phyloP scores from a whole-genome alignment of 2,113 vertebrate species.

The Apodemus speciosus region DNA sequence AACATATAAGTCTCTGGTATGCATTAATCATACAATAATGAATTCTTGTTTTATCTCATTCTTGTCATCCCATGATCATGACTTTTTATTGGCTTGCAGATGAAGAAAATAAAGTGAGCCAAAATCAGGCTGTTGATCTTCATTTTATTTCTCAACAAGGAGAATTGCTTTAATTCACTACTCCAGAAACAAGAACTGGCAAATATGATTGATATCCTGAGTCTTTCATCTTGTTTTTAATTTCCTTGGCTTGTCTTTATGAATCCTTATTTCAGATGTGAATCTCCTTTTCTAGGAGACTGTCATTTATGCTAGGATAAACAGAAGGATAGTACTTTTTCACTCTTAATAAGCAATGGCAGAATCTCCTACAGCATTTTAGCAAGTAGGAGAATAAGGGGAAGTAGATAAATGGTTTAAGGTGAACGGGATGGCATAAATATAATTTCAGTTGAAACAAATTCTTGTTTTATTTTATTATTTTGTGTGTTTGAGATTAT shows the following conservation, averaged over 20 bases:
- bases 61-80: conserved; percentile 39
- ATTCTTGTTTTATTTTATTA: background rate
- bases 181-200: conserved; percentile 28
- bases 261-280: conserved; percentile 46
- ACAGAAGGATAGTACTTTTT: conserved; percentile 42
- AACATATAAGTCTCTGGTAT: conserved; percentile 1
- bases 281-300: conserved; percentile 40
- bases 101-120: conserved; percentile 63
- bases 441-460: conserved; percentile 30
- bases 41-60: conserved; percentile 48
- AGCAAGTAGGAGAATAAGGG: conserved; percentile 13
- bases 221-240: conserved; percentile 67
- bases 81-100: conserved; percentile 65
- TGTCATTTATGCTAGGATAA: conserved; percentile 36
- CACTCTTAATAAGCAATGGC: conserved; percentile 24
- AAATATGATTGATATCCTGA: conserved; percentile 46
- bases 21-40: conserved; percentile 26
- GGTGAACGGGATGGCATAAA: background rate
- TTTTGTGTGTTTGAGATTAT: background rate
- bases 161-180: conserved; percentile 54
- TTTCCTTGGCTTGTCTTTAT: conserved; percentile 59
- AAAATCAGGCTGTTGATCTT: conserved; percentile 37
- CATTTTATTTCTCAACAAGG: conserved; percentile 54
- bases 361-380: conserved; percentile 50
- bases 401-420: conserved; percentile 55